Base-by-base conservation (phyloP, 2,113 vertebrate genomes). In the Ancistrus triradiatus region DNA sequence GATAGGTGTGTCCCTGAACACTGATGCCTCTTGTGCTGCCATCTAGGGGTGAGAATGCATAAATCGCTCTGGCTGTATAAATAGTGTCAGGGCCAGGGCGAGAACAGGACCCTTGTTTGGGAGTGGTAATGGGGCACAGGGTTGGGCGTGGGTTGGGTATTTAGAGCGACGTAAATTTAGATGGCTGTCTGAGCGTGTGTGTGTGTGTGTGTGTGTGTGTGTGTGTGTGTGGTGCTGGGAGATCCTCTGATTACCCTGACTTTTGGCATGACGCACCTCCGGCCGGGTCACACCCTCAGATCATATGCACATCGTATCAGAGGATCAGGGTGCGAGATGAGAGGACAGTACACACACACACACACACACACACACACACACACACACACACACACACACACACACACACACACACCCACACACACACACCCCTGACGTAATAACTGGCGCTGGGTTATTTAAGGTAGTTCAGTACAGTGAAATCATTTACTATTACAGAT, bases 31-130 rank as follows among this genome's bases (percentile, higher is more conserved):
- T 31, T 47, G 38, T 83, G 76, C 81, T 75, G 83, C 86, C 88
- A 89, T 87, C 88, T 89, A 87, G 78, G 81, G 88, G 63, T 80
- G 78, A 81, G 80, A 85, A 85, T 83, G 81, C 63, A 67, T 35
- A 14, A 6, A 21, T 73, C 55, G 44, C 37, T 28, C 33, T 13
- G 5, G 44, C 65, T 52, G 83, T 87, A 87, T 86, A 87, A 90
- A 90, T 88, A 89, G 87, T 89, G 73, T 18, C 79, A 74, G 77
- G 61, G 78, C 67, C 64, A 82, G 75, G 77, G 82, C 75, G 82
- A 84, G 85, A 81, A 79, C 70, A 48, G 86, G 81, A 74, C 77
- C 78, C 69, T 69, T 72, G 77, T 80, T 75, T 65, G 76, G 71
- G 72, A 74, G 64, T 47, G 59, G 63, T 24, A 64, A 21, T 33